Evolutionary conservation across 2,888 invertebrate species (phyloP).

Genomic region (Tenthredo notha): DNA sequence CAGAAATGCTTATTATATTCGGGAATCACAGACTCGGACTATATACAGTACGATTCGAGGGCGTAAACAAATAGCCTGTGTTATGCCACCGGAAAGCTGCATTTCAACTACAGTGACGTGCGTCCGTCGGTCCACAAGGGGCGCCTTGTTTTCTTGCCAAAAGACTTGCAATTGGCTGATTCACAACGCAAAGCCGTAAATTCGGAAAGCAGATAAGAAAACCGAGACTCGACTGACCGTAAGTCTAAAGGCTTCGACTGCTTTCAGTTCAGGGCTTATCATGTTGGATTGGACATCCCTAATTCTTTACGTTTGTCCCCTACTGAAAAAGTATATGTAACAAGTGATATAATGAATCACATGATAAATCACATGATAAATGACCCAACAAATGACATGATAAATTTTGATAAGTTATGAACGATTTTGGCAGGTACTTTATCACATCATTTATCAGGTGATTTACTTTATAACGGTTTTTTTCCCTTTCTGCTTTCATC

Average conservation of each 20-base stretch:
- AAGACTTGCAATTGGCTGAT: constrained; percentile 33
- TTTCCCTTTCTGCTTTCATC: no score
- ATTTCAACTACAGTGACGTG: constrained; percentile 13
- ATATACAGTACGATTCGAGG: neutral
- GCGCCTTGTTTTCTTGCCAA: constrained; percentile 33
- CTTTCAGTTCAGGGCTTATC: neutral
- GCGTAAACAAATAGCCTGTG: constrained; percentile 11
- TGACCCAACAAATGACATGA: no score
- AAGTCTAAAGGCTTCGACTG: neutral
- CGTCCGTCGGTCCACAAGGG: constrained; percentile 13
- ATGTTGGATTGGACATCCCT: neutral
- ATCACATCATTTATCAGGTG: no score
- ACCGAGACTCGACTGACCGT: neutral
- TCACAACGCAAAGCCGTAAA: constrained; percentile 28
- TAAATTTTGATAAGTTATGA: no score
- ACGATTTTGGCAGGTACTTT: no score
- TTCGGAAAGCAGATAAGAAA: constrained; percentile 34
- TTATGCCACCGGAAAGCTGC: neutral
- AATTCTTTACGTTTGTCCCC: constrained; percentile 2
- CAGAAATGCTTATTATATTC: neutral
- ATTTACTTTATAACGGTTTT: no score
- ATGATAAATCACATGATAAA: no score
- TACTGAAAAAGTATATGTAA: no score
- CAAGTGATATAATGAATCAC: no score
- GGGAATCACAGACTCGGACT: neutral